phyloP scores from a whole-genome alignment of 2,888 invertebrate species.

The Agonopterix subpropinquella region DNA sequence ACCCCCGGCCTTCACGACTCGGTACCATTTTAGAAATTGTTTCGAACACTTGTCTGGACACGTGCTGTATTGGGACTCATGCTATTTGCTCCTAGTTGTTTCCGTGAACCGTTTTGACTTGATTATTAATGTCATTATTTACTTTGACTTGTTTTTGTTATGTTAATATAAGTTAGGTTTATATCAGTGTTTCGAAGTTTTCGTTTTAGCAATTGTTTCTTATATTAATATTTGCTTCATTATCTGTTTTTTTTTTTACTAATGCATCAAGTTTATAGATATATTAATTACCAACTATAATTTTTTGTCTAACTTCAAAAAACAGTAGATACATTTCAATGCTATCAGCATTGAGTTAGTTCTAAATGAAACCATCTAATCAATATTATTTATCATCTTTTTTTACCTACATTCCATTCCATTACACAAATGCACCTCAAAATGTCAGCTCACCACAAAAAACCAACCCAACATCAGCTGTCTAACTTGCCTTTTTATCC shows the following conservation, averaged over 20 bases:
- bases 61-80: slow-evolving; percentile 41
- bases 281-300: no score
- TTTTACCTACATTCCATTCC: background rate
- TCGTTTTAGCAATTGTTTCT: no score
- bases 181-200: no score
- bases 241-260: no score
- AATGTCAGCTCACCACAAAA: background rate
- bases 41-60: slow-evolving; percentile 45
- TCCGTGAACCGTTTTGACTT: background rate
- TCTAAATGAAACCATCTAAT: background rate
- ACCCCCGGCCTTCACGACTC: slow-evolving; percentile 72
- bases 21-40: slow-evolving; percentile 58
- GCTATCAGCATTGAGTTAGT: background rate
- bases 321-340: background rate
- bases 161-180: no score
- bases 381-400: no score
- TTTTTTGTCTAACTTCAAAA: no score
- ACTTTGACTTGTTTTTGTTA: background rate
- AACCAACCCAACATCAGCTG: slow-evolving; percentile 8
- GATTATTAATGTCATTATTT: background rate
- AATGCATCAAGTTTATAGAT: no score
- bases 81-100: background rate
- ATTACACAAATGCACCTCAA: background rate
- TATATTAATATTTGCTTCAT: no score
- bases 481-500: slow-evolving; percentile 38